Conservation (phyloP, 1,140 invertebrate species). For the Spodoptera frugiperda region DNA sequence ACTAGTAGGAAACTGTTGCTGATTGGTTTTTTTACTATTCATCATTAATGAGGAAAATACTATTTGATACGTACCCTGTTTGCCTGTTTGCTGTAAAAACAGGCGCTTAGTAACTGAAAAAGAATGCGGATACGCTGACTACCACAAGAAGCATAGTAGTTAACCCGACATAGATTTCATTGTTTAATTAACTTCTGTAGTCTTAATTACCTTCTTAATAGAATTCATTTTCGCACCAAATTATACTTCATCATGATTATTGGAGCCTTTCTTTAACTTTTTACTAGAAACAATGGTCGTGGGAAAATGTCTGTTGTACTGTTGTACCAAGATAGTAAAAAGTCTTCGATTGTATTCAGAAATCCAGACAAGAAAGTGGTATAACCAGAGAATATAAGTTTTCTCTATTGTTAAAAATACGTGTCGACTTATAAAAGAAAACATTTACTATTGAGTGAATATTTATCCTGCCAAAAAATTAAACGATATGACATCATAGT, state of each 20-base stretch:
- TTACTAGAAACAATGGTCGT: slow-evolving; percentile 77
- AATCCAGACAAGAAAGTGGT: slow-evolving; percentile 1
- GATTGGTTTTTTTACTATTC: no score
- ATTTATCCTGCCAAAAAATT: no score
- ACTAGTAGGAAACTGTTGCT: no score
- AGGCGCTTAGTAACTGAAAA: neutral
- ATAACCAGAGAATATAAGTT: neutral
- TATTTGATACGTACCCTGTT: no score
- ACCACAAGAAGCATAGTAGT: slow-evolving; percentile 18
- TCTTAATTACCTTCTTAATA: neutral
- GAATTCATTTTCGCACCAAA: slow-evolving; percentile 1
- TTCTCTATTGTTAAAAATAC: no score
- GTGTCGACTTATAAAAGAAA: no score
- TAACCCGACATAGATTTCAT: slow-evolving; percentile 17
- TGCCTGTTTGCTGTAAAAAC: no score
- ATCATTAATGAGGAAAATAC: no score
- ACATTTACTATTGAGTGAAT: no score
- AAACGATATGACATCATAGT: no score
- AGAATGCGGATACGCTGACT: slow-evolving; percentile 28
- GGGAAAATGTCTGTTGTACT: slow-evolving; percentile 75
- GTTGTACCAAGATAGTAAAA: slow-evolving; percentile 70
- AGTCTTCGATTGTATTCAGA: slow-evolving; percentile 64
- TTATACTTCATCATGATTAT: neutral
- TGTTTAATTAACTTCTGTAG: neutral
- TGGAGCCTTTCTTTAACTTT: slow-evolving; percentile 53